Evolutionary conservation across 1,140 invertebrate genomes (phyloP).

Genomic region (roundworm (Caenorhabditis elegans)): DNA sequence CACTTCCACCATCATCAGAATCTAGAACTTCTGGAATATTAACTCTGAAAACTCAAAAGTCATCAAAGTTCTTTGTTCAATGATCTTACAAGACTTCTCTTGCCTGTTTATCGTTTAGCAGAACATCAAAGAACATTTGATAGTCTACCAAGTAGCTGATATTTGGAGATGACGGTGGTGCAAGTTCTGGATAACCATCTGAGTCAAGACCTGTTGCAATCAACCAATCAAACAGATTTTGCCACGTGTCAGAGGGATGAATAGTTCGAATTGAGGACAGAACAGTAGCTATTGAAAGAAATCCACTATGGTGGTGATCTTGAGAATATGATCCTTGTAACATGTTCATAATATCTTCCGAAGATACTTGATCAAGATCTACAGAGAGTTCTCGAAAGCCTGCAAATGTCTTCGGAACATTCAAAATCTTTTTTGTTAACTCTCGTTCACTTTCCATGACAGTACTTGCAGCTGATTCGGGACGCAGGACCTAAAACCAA

Average conservation of each 20-base stretch:
- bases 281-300: not conserved
- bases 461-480: not conserved
- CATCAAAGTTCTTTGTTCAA: too few relatives aligned
- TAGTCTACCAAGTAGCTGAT: not conserved
- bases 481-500: not conserved
- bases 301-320: not conserved
- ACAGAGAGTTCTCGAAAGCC: constrained; percentile 16
- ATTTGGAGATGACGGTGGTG: not conserved
- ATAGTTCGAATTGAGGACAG: not conserved
- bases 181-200: not conserved
- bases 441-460: not conserved
- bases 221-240: not conserved
- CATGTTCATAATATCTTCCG: not conserved
- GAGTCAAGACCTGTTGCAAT: not conserved
- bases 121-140: not conserved
- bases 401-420: not conserved
- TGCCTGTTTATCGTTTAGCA: not conserved
- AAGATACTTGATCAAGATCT: not conserved
- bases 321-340: not conserved
- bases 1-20: constrained; percentile 1
- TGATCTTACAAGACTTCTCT: not conserved
- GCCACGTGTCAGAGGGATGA: constrained; percentile 15
- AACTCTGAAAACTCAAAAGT: not conserved
- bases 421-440: not conserved
- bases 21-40: constrained; percentile 10